phyloP scores from a whole-genome alignment of 1,140 invertebrate species.

The Saccostrea echinata region DNA sequence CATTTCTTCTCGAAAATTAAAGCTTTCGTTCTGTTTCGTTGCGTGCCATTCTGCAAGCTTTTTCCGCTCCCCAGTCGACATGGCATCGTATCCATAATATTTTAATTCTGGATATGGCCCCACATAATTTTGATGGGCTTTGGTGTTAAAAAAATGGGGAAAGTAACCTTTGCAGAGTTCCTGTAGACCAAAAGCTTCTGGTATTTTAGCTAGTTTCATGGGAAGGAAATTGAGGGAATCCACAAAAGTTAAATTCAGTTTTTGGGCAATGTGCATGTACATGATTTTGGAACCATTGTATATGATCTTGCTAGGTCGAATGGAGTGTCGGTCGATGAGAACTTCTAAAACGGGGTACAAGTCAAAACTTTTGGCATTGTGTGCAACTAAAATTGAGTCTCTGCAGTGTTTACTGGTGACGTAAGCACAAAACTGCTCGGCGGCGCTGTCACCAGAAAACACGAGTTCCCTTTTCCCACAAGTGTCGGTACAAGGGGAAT shows the following conservation, averaged over 20 bases:
- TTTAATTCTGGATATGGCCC: constrained; percentile 48
- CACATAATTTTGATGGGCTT: constrained; percentile 47
- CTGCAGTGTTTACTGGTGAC: background rate
- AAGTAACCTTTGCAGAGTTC: constrained; percentile 58
- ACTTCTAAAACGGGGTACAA: background rate
- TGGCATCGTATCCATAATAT: constrained; percentile 48
- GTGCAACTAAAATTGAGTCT: background rate
- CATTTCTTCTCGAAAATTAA: constrained; percentile 52
- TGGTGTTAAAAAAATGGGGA: constrained; percentile 57
- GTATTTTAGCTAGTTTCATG: constrained; percentile 54
- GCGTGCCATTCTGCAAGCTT: constrained; percentile 52
- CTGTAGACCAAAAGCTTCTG: constrained; percentile 48
- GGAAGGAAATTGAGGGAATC: constrained; percentile 56
- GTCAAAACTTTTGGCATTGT: background rate
- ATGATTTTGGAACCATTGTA: constrained; percentile 3
- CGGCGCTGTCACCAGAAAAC: background rate
- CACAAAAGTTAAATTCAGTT: constrained; percentile 38
- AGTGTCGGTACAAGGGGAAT: background rate
- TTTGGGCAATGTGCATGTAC: background rate
- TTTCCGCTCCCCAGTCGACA: constrained; percentile 29
- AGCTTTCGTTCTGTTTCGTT: constrained; percentile 29
- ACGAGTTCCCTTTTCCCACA: background rate
- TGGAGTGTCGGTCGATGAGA: background rate
- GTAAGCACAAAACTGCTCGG: background rate
- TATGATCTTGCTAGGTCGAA: background rate